Conservation (phyloP, 2,113 vertebrate genomes). For the Galbula dea region DNA sequence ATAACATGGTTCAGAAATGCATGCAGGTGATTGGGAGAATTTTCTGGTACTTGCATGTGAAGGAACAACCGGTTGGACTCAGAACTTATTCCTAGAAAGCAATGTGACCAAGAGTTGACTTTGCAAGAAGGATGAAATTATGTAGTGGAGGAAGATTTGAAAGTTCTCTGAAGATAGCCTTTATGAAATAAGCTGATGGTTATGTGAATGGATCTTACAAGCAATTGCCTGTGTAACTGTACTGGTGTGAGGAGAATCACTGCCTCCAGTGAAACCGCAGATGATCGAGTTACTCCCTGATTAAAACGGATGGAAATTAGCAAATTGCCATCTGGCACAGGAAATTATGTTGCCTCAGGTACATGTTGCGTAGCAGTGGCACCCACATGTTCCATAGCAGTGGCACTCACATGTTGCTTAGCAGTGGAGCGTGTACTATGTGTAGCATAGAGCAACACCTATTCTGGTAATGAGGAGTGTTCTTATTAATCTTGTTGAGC, state of each 20-base stretch:
- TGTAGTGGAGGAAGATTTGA: not conserved
- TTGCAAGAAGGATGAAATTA: not conserved
- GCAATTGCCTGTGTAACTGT: not conserved
- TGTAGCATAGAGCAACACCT: not conserved
- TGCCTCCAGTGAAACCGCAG: not conserved
- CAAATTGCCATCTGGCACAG: not conserved
- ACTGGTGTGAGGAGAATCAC: not conserved
- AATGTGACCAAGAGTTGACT: not conserved
- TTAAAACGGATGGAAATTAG: not conserved
- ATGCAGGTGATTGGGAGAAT: not conserved
- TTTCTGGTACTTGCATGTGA: not conserved
- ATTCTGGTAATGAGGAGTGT: not conserved
- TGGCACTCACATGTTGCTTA: not conserved
- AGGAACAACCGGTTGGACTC: not conserved
- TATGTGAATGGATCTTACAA: not conserved
- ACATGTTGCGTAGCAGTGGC: not conserved
- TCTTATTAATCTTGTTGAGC: not conserved
- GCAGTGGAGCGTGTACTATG: not conserved
- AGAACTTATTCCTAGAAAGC: not conserved
- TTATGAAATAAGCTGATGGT: not conserved
- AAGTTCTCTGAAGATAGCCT: not conserved
- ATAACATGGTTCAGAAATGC: not conserved
- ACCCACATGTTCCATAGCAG: not conserved
- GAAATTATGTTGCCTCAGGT: not conserved
- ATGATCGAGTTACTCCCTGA: not conserved